Percentiles rank a stretch among this genome's conserved stretches.
Evolutionary conservation across 2,113 vertebrate species (phyloP).

Genomic region (Ailuropoda melanoleuca): DNA sequence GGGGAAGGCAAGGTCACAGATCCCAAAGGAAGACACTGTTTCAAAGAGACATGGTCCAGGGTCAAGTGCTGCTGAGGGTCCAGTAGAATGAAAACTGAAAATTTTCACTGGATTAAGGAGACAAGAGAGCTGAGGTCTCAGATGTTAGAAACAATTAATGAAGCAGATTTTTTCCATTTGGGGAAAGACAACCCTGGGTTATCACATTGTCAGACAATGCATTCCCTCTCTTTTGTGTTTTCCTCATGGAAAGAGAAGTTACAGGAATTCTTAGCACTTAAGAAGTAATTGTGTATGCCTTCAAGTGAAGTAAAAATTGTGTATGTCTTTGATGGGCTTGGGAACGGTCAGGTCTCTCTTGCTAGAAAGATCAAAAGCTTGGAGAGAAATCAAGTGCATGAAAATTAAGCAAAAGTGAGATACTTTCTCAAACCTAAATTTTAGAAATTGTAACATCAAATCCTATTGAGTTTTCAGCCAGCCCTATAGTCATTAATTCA

Average conservation of each 20-base stretch:
- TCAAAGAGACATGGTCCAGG: not conserved
- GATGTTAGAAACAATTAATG: not conserved
- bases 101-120: not conserved
- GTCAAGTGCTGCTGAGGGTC: not conserved
- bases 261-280: conserved; percentile 55
- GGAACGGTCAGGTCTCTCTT: conserved; percentile 43
- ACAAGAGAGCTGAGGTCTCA: not conserved
- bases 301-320: conserved; percentile 47
- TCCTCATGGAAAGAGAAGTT: not conserved
- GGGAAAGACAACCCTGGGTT: not conserved
- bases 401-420: conserved; percentile 21
- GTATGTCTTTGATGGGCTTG: conserved; percentile 40
- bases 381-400: conserved; percentile 43
- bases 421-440: not conserved
- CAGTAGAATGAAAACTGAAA: not conserved
- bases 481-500: not conserved
- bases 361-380: conserved; percentile 70
- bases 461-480: not conserved
- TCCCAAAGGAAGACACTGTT: not conserved
- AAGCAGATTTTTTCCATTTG: not conserved
- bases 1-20: not conserved
- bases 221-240: not conserved
- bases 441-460: not conserved
- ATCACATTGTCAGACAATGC: not conserved
- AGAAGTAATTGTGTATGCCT: conserved; percentile 32